Evolutionary conservation across 1,140 invertebrate genomes (phyloP).

Genomic region (Trissolcus basalis): DNA sequence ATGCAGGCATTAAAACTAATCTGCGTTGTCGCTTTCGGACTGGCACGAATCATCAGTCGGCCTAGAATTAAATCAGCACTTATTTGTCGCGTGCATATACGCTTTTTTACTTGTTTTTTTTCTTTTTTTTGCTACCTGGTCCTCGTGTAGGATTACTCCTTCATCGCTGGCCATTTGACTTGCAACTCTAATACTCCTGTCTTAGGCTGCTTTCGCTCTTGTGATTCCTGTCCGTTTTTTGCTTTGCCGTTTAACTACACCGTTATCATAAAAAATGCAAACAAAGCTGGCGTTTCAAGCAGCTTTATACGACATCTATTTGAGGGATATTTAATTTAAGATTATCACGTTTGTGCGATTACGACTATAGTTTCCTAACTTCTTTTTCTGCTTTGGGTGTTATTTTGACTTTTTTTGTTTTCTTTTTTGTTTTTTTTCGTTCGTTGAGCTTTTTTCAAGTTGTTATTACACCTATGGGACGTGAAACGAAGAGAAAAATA

Average conservation of each 20-base stretch:
- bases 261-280: conserved; percentile 45
- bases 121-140: conserved; percentile 56
- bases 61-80: conserved; percentile 71
- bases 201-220: conserved; percentile 17
- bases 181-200: conserved; percentile 32
- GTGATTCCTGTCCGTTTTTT: conserved; percentile 3
- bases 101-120: too few relatives aligned
- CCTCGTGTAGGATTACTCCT: conserved; percentile 65
- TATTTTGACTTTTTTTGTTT: conserved; percentile 18
- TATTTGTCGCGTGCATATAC: conserved; percentile 66
- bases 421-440: too few relatives aligned
- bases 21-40: conserved; percentile 60
- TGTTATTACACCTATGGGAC: conserved; percentile 25
- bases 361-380: conserved; percentile 14
- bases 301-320: conserved; percentile 27
- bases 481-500: neutral
- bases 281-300: conserved; percentile 34
- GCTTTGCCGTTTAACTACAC: too few relatives aligned
- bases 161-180: conserved; percentile 59
- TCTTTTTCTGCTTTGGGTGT: conserved; percentile 9
- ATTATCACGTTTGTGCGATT: conserved; percentile 38
- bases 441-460: neutral
- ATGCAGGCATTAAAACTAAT: conserved; percentile 68
- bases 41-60: conserved; percentile 60
- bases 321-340: conserved; percentile 47